Evolutionary conservation across 2,113 vertebrate genomes (phyloP).

Genomic region (Antechinus stuartii): DNA sequence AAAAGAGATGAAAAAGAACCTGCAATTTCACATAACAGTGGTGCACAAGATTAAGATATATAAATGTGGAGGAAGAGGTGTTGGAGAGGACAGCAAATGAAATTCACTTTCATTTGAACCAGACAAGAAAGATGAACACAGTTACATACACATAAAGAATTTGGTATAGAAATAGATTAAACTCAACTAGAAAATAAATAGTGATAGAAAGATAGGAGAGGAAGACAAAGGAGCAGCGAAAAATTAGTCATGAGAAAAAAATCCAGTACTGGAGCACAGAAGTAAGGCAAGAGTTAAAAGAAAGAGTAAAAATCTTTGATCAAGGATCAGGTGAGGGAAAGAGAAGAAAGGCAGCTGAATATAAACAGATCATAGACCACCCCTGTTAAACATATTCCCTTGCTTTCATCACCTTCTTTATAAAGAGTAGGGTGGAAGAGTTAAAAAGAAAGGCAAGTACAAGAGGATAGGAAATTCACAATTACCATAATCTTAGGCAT

Average conservation of each 20-base stretch:
- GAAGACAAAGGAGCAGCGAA: not conserved
- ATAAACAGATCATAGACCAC: not conserved
- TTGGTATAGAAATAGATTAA: not conserved
- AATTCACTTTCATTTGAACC: not conserved
- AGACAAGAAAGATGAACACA: not conserved
- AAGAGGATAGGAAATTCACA: not conserved
- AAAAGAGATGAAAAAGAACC: not conserved
- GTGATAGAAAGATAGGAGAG: not conserved
- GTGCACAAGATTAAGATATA: not conserved
- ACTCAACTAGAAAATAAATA: not conserved
- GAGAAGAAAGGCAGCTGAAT: not conserved
- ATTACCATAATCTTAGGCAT: not conserved
- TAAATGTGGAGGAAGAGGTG: not conserved
- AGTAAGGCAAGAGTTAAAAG: not conserved
- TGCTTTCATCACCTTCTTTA: not conserved
- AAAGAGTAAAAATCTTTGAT: not conserved
- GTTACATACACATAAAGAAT: not conserved
- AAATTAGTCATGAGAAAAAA: not conserved
- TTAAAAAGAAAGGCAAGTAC: not conserved
- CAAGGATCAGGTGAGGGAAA: not conserved
- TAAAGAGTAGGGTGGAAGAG: not conserved
- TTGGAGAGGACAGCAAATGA: not conserved
- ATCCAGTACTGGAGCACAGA: not conserved
- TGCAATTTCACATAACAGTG: not conserved
- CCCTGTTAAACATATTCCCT: not conserved